Base-by-base conservation (phyloP, 2,888 invertebrate species). In the Campoplex capitator region DNA sequence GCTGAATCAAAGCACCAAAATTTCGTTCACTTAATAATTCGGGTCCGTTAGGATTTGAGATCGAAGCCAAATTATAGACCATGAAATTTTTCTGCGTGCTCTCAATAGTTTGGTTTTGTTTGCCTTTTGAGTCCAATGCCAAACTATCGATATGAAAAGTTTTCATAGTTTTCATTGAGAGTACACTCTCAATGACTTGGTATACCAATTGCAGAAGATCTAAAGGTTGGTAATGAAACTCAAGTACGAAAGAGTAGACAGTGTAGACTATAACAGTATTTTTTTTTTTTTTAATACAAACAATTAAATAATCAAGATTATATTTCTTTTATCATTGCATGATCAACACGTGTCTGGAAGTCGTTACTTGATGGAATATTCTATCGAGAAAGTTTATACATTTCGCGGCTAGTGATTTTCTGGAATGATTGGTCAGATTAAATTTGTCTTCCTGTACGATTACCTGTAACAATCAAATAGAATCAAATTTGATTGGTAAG, bases 401-500 rank as follows among this genome's bases (percentile, higher is more conserved):
- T 23, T 65, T 65, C 42, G 35, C 23, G 3, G 67, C 35, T 78
- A 32, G 74, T 38, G 58, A 82, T 78, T 74, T 38, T 58, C 62
- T 45, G 62, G 42, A 70, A 70, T 77, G 71, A 76, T 65, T 71
- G 45, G 23, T 74, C 62, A 16, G 18, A 54, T 16, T n/a, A 28
- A 16, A 9, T 32, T 51, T 35, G 8, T 16, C 23, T 75, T 75
- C 56, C 70, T 68, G 67, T 28, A n/a, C 68, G 32, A 62, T 87
- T 84, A 87, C 84, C 87, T 86, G 81, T 3, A 80, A 83, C 16
- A 68, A 71, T 42, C n/a, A 45, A 62, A 67, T n/a, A 32, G 8
- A 45, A 62, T 65, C 1, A 3, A 23, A 54, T 51, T 65, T 42
- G 1, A 42, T 54, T 65, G 1, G 8, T 73, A 54, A n/a, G 16